Conservation (phyloP, 2,888 invertebrate species). For the Aromia moschata region DNA sequence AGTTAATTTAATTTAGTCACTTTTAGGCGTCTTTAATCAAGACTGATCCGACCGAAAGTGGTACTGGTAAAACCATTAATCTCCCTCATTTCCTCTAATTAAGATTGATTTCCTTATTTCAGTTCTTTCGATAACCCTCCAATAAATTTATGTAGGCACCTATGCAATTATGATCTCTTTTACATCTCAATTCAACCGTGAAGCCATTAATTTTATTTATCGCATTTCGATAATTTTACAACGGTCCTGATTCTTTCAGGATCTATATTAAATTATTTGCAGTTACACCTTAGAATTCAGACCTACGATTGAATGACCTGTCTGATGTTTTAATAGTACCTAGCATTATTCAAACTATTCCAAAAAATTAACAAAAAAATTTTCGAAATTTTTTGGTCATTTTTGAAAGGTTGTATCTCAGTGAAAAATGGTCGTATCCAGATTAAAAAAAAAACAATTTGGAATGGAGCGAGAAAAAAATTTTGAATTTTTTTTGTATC, state of each 20-base stretch:
- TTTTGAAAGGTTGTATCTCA: too few species aligned
- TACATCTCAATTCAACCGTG: not conserved
- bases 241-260: too few species aligned
- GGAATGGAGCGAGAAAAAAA: too few species aligned
- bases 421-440: too few species aligned
- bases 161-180: not conserved
- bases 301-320: too few species aligned
- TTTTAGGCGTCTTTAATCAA: constrained; percentile 1
- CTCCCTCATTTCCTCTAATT: constrained; percentile 13
- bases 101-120: constrained; percentile 14
- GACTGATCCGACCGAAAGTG: constrained; percentile 1
- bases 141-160: not conserved
- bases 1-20: not conserved
- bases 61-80: constrained; percentile 9
- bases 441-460: too few species aligned
- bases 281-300: not conserved
- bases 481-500: too few species aligned
- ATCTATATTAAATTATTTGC: too few species aligned
- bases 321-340: not conserved
- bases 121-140: not conserved
- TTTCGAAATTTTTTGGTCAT: too few species aligned
- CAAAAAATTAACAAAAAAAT: too few species aligned
- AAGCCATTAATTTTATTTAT: not conserved
- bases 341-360: too few species aligned
- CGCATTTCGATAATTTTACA: not conserved